Percentiles rank a stretch among this genome's conserved stretches.
Evolutionary conservation across 2,888 invertebrate species (phyloP).

Genomic region (Liodrosophila aerea): DNA sequence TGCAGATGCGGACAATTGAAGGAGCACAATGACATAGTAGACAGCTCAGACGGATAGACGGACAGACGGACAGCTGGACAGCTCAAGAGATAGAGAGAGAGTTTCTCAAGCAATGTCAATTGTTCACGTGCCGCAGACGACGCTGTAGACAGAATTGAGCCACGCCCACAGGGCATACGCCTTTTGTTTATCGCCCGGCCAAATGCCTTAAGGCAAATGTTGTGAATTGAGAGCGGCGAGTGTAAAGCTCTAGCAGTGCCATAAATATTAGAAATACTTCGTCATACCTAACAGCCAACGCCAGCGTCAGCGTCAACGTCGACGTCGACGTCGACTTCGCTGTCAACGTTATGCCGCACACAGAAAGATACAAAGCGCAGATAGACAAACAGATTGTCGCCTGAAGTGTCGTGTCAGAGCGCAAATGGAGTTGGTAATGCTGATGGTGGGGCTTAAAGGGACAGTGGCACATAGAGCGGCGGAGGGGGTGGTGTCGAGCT

Average conservation of each 20-base stretch:
- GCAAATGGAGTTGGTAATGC: constrained; percentile 5
- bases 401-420: constrained; percentile 54
- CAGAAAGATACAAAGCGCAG: constrained; percentile 61
- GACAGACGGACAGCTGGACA: not conserved
- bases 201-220: constrained; percentile 39
- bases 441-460: not conserved
- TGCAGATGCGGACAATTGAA: not conserved
- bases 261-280: constrained; percentile 64
- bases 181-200: constrained; percentile 45
- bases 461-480: too few relatives aligned
- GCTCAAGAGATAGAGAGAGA: not conserved
- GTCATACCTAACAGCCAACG: constrained; percentile 37
- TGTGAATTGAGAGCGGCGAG: too few relatives aligned
- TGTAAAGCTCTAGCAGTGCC: constrained; percentile 45
- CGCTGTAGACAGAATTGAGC: not conserved
- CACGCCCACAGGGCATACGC: constrained; percentile 8
- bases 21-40: not conserved
- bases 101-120: not conserved
- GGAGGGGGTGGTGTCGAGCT: too few relatives aligned
- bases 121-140: not conserved
- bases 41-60: not conserved
- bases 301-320: constrained; percentile 5
- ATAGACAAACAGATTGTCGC: constrained; percentile 75
- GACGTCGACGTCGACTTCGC: constrained; percentile 7
- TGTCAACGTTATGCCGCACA: constrained; percentile 15